These are phyloP conservation scores for Cherax quadricarinatus DNA, from an alignment of 1,140 invertebrate genomes.

Conservation along the genomic window DNA sequence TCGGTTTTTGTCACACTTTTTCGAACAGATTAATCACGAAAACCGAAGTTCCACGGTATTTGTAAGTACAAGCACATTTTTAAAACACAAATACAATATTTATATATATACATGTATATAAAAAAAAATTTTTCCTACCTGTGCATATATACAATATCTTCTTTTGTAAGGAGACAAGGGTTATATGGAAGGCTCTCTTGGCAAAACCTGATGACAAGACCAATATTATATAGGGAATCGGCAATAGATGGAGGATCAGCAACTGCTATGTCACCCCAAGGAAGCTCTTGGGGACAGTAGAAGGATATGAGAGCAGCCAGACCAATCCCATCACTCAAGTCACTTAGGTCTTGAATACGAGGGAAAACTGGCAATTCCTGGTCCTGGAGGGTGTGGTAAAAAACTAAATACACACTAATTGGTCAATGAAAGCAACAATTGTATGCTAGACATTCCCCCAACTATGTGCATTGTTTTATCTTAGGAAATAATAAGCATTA, in stretches of 20 bases:
- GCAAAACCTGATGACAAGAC: constrained; percentile 93
- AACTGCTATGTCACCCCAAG: constrained; percentile 84
- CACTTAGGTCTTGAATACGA: constrained; percentile 82
- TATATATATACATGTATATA: no score
- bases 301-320: constrained; percentile 93
- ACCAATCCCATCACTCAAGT: constrained; percentile 94
- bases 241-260: constrained; percentile 85
- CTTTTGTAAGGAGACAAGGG: constrained; percentile 95
- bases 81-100: no score
- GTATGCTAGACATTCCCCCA: no score
- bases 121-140: constrained; percentile 81
- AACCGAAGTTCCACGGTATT: no score
- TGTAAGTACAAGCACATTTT: no score
- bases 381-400: constrained; percentile 25
- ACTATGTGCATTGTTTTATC: no score
- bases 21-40: no score
- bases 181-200: constrained; percentile 87
- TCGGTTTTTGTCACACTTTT: no score
- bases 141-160: constrained; percentile 97
- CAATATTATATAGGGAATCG: constrained; percentile 96
- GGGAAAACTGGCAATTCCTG: constrained; percentile 77
- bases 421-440: no score
- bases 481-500: no score
- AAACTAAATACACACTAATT: neutral
- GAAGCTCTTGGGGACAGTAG: constrained; percentile 93